A percentile compares a stretch with the other conserved stretches of the same genome.
Conservation (phyloP, 2,888 invertebrate species). For the Zygothrica quintamaculata region DNA sequence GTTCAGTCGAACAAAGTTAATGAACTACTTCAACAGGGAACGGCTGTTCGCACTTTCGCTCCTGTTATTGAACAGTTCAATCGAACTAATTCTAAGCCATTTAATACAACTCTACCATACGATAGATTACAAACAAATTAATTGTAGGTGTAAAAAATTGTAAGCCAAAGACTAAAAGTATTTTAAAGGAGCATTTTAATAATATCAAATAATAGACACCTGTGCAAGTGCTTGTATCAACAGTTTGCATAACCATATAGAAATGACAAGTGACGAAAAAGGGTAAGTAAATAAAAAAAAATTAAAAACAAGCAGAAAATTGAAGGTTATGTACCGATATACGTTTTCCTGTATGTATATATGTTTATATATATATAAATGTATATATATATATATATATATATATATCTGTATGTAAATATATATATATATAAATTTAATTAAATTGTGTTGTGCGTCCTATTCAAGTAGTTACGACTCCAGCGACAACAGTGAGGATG, state of each 20-base stretch:
- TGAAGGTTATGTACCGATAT: constrained; percentile 50
- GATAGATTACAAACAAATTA: constrained; percentile 25
- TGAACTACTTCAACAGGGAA: background rate
- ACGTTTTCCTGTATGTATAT: constrained; percentile 42
- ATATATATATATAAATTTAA: too few relatives aligned
- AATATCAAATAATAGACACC: background rate
- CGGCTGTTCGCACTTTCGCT: background rate
- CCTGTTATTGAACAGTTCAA: background rate
- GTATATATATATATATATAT: constrained; percentile 44
- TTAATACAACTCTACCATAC: constrained; percentile 2
- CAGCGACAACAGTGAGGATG: constrained; percentile 71
- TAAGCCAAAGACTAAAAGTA: constrained; percentile 23
- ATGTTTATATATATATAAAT: constrained; percentile 20
- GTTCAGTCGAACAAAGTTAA: too few relatives aligned
- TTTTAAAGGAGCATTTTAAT: constrained; percentile 7
- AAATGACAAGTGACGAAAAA: constrained; percentile 57
- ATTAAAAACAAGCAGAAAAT: constrained; percentile 18
- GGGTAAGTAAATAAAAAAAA: constrained; percentile 29
- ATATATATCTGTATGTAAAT: constrained; percentile 28
- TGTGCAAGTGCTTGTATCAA: constrained; percentile 13
- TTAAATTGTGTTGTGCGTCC: constrained; percentile 25
- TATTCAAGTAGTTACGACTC: constrained; percentile 73
- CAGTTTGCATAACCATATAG: constrained; percentile 6
- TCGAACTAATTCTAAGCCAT: background rate
- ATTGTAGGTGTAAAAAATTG: constrained; percentile 19